Evolutionary conservation across 2,888 invertebrate genomes (phyloP).

Genomic region (Tetragonula carbonaria): DNA sequence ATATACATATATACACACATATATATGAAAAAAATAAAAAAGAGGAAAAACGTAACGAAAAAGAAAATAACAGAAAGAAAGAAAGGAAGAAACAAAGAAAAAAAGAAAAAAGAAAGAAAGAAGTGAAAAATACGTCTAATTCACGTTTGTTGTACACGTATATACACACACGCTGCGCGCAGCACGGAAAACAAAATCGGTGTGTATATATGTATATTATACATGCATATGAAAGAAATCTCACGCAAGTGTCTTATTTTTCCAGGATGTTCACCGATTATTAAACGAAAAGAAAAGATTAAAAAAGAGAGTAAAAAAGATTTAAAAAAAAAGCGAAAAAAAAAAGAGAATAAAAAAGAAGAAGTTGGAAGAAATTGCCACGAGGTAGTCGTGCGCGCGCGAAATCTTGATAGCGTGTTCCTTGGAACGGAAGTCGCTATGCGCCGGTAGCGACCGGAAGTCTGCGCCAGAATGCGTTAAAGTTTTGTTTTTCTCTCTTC

Average conservation of each 20-base stretch:
- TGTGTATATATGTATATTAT: constrained; percentile 73
- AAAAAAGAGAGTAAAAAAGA: constrained; percentile 23
- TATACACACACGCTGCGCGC: constrained; percentile 71
- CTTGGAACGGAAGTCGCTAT: neutral
- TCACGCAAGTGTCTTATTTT: constrained; percentile 81
- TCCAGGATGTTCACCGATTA: constrained; percentile 73
- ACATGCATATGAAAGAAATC: constrained; percentile 77
- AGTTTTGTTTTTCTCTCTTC: neutral
- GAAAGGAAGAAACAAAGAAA: constrained; percentile 46
- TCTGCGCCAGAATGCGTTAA: constrained; percentile 28
- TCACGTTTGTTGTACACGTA: constrained; percentile 71
- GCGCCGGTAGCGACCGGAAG: constrained; percentile 8
- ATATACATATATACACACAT: too few species aligned
- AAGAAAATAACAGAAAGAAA: constrained; percentile 63
- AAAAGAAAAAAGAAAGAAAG: neutral
- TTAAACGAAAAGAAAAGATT: constrained; percentile 41
- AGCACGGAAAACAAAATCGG: constrained; percentile 62
- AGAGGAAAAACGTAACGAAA: constrained; percentile 60
- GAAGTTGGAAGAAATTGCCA: constrained; percentile 72
- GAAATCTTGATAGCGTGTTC: neutral
- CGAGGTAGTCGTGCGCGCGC: constrained; percentile 25
- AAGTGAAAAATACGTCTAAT: constrained; percentile 74
- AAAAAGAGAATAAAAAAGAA: constrained; percentile 10
- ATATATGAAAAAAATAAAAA: constrained; percentile 59
- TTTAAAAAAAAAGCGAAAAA: constrained; percentile 17